These are phyloP conservation scores for Gouania willdenowi DNA, from an alignment of 2,797 vertebrate genomes.

Conservation along the genomic window DNA sequence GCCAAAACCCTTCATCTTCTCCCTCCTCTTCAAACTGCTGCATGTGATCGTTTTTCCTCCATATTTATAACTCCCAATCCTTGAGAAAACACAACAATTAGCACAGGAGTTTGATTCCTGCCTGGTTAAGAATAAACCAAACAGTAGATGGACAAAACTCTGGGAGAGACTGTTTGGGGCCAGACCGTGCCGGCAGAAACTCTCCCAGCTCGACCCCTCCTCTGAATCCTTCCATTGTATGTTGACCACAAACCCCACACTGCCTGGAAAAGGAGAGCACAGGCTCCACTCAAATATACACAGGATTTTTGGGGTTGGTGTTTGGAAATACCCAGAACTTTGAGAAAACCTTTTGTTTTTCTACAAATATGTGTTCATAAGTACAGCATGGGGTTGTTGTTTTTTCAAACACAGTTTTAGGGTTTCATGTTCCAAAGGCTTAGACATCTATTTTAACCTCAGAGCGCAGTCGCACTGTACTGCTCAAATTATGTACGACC, in stretches of 20 bases:
- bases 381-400: background rate
- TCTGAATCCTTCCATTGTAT: constrained; percentile 64
- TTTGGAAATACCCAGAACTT: constrained; percentile 31
- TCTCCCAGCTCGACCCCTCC: constrained; percentile 42
- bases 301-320: constrained; percentile 50
- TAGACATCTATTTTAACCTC: constrained; percentile 2
- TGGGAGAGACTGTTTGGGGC: constrained; percentile 42
- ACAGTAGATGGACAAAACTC: too few relatives aligned
- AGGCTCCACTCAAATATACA: constrained; percentile 59
- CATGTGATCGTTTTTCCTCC: constrained; percentile 42
- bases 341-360: constrained; percentile 15
- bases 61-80: constrained; percentile 50
- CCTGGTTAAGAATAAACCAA: constrained; percentile 46
- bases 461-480: background rate
- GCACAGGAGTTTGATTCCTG: constrained; percentile 34
- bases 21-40: constrained; percentile 29
- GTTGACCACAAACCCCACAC: constrained; percentile 62
- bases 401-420: too few relatives aligned
- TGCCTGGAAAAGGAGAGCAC: constrained; percentile 58
- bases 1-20: constrained; percentile 40
- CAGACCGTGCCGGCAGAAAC: constrained; percentile 28
- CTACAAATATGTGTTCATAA: constrained; percentile 15
- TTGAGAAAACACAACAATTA: constrained; percentile 62
- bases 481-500: constrained; percentile 13
- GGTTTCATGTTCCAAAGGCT: background rate